Evolutionary conservation across 2,113 vertebrate species (phyloP), one percentile per base, ranked within the genome.

Genomic region (Saimiri boliviensis): DNA sequence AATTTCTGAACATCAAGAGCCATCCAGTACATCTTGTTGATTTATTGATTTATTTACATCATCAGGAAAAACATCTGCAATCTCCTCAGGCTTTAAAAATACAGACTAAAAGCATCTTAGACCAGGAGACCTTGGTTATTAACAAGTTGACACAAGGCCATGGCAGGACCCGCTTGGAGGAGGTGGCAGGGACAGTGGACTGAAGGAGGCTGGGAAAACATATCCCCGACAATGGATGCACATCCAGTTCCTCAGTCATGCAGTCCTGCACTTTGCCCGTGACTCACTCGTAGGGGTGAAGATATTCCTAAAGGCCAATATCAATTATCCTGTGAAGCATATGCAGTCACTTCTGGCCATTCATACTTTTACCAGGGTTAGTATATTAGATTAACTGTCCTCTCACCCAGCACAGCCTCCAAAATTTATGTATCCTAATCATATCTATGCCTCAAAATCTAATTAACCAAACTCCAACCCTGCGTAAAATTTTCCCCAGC

Each of bases 211-310:
- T 19, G 40, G 52, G 20, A 80, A 30, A 27, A 49, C 42, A 14
- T 2, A 7, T 17, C 20, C 63, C 54, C 25, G 1, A 10, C 0
- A 3, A 52, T 19, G 27, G 27, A 30, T 1, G 1, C 14, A 11
- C 19, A 58, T 1, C 56, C 12, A 40, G 2, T 8, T 35, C 32
- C 14, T 49, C 58, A 89, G 40, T 17, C 42, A 11, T 3, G 16
- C 6, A 70, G 70, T 45, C 14, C 42, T 54, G 6, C 1, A 54
- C 20, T 25, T 3, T 56, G 30, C 42, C 9, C 13, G 3, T 3
- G 14, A 5, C 23, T 79, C 37, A 9, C 23, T 54, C 79, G 14
- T 0, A 7, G 9, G 25, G 58, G 7, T 42, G 16, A 58, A 84
- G 23, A 54, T 20, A 37, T 2, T 84, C 58, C 84, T 35, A 47